Evolutionary conservation across 2,888 invertebrate genomes (phyloP).

Genomic region (Alsophila aescularia): DNA sequence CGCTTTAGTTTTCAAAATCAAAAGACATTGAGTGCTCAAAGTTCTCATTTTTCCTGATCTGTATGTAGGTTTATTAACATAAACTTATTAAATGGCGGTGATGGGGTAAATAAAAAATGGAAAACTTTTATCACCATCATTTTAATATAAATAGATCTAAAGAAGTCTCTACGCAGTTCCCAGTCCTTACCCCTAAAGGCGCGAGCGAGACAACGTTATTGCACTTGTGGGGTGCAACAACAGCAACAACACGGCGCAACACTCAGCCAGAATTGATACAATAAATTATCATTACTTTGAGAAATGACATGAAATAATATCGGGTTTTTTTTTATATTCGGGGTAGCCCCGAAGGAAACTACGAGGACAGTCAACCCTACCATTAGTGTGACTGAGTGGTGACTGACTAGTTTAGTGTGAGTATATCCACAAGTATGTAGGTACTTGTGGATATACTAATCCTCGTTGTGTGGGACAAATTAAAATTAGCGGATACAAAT

Average conservation of each 20-base stretch:
- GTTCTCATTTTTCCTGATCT: too few species aligned
- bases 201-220: slow-evolving; percentile 24
- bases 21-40: too few species aligned
- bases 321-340: slow-evolving; percentile 7
- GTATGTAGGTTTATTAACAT: too few species aligned
- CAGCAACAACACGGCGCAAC: slow-evolving; percentile 26
- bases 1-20: too few species aligned
- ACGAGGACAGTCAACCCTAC: background rate
- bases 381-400: too few species aligned
- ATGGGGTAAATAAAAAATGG: too few species aligned
- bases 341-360: background rate
- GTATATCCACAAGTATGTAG: too few species aligned
- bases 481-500: too few species aligned
- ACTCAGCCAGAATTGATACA: slow-evolving; percentile 47
- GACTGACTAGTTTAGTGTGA: too few species aligned
- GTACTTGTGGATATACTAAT: too few species aligned
- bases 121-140: background rate
- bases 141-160: background rate
- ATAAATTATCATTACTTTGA: slow-evolving; percentile 54
- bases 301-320: slow-evolving; percentile 35
- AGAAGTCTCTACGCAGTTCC: slow-evolving; percentile 36
- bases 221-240: slow-evolving; percentile 32
- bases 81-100: too few species aligned
- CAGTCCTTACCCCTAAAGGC: slow-evolving; percentile 32
- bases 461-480: too few species aligned